These are phyloP conservation scores for Melieria omissa DNA, from an alignment of 2,888 invertebrate genomes.

Conservation along the genomic window DNA sequence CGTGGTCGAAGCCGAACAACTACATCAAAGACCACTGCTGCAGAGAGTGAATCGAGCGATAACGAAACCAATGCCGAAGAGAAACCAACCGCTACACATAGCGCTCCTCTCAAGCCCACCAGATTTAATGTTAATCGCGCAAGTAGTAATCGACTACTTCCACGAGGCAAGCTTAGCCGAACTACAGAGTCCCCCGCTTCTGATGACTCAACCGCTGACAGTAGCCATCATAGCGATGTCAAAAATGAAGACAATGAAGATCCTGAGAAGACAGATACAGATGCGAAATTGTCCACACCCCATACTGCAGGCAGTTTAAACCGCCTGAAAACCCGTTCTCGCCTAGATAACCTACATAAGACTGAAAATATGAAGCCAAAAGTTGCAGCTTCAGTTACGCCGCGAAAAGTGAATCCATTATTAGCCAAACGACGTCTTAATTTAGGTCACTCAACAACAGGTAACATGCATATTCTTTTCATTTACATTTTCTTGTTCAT, in stretches of 20 bases:
- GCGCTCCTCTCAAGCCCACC: conserved; percentile 55
- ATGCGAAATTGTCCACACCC: conserved; percentile 50
- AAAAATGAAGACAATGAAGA: conserved; percentile 51
- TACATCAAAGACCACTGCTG: conserved; percentile 58
- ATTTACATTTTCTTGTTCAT: background rate
- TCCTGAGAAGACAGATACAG: conserved; percentile 48
- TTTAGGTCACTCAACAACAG: conserved; percentile 63
- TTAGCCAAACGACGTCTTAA: conserved; percentile 63
- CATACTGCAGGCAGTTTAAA: conserved; percentile 55
- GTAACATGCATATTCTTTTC: conserved; percentile 43
- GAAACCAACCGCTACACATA: conserved; percentile 48
- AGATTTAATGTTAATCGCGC: conserved; percentile 64
- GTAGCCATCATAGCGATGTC: conserved; percentile 59
- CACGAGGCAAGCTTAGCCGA: conserved; percentile 58
- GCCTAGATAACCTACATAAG: conserved; percentile 63
- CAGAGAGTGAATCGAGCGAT: conserved; percentile 42
- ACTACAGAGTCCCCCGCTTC: conserved; percentile 54
- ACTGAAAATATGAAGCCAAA: conserved; percentile 61
- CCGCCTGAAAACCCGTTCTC: conserved; percentile 65
- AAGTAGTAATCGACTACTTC: conserved; percentile 57
- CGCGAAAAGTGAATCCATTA: conserved; percentile 65
- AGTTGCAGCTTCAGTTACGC: conserved; percentile 50
- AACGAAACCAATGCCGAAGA: conserved; percentile 50
- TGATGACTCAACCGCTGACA: conserved; percentile 58
- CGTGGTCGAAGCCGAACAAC: conserved; percentile 63